phyloP scores from a whole-genome alignment of 2,888 invertebrate species.

The Mesorhabditis sp. region DNA sequence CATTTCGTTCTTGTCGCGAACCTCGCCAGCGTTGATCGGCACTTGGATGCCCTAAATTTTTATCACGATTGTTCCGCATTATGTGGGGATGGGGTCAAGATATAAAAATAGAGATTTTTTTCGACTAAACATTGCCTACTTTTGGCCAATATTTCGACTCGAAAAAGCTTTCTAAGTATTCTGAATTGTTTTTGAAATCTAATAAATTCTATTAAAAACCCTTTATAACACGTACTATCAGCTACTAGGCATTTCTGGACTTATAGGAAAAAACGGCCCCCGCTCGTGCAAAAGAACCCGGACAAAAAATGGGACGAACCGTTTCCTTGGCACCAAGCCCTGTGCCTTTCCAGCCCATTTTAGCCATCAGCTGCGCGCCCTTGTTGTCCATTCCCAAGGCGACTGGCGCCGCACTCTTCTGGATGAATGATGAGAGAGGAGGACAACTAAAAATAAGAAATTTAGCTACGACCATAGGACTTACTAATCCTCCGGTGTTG shows the following conservation, averaged over 20 bases:
- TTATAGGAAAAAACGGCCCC: background rate
- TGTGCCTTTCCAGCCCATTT: constrained; percentile 94
- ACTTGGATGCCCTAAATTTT: constrained; percentile 72
- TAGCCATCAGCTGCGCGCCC: constrained; percentile 90
- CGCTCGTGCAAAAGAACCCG: too few species aligned
- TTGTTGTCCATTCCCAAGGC: constrained; percentile 80
- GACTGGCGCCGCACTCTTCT: constrained; percentile 12
- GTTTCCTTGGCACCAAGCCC: constrained; percentile 91
- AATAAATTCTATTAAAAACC: background rate
- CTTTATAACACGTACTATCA: background rate
- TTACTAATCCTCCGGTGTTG: background rate
- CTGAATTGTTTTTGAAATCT: constrained; percentile 3
- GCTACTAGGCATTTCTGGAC: background rate
- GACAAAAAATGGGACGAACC: constrained; percentile 59
- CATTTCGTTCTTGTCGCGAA: constrained; percentile 82
- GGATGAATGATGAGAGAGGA: background rate
- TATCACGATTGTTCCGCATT: background rate
- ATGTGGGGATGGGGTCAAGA: too few species aligned
- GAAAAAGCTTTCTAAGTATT: background rate
- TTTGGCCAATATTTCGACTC: too few species aligned
- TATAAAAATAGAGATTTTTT: too few species aligned
- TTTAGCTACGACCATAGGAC: background rate
- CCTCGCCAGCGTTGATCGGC: constrained; percentile 85
- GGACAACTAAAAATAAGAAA: background rate
- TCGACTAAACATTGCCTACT: too few species aligned